phyloP scores from a whole-genome alignment of 2,888 invertebrate species.

The Chymomyza fuscimana region DNA sequence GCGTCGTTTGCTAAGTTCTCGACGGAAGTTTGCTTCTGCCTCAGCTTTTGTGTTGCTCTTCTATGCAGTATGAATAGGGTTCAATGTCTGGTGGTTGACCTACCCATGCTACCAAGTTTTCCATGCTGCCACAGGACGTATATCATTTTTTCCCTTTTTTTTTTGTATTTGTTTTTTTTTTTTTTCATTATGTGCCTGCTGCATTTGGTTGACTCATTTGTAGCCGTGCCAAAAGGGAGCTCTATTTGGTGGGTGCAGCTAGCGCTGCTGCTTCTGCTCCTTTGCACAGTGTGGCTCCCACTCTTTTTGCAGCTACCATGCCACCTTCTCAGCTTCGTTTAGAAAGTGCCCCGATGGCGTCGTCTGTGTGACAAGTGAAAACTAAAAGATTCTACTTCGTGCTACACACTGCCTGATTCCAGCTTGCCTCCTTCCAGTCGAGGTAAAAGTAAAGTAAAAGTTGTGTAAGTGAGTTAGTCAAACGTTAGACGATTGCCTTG shows the following conservation, averaged over 20 bases:
- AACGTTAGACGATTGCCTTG: not conserved
- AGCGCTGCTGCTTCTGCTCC: conserved; percentile 18
- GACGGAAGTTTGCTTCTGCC: conserved; percentile 44
- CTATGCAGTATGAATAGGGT: conserved; percentile 50
- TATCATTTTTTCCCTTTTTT: conserved; percentile 27
- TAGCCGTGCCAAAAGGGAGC: conserved; percentile 4
- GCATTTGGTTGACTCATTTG: conserved; percentile 58
- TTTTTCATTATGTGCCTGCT: conserved; percentile 13
- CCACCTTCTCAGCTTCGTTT: conserved; percentile 23
- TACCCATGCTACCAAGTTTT: conserved; percentile 68
- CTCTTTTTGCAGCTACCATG: not conserved
- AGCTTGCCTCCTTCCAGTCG: conserved; percentile 16
- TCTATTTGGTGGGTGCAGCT: not conserved
- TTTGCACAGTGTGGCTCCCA: not conserved
- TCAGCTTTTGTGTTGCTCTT: conserved; percentile 14
- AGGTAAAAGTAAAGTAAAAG: conserved; percentile 54
- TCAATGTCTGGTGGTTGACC: conserved; percentile 77
- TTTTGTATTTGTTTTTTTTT: conserved; percentile 9
- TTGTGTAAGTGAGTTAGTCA: conserved; percentile 52
- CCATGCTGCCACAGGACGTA: conserved; percentile 39
- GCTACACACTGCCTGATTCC: not conserved
- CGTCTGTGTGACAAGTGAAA: conserved; percentile 62
- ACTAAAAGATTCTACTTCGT: conserved; percentile 46
- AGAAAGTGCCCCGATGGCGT: conserved; percentile 35
- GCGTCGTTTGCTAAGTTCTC: conserved; percentile 18